Evolutionary conservation across 2,113 vertebrate species (phyloP), one percentile per base, ranked within the genome.

Genomic region (Ctenomys sociabilis): DNA sequence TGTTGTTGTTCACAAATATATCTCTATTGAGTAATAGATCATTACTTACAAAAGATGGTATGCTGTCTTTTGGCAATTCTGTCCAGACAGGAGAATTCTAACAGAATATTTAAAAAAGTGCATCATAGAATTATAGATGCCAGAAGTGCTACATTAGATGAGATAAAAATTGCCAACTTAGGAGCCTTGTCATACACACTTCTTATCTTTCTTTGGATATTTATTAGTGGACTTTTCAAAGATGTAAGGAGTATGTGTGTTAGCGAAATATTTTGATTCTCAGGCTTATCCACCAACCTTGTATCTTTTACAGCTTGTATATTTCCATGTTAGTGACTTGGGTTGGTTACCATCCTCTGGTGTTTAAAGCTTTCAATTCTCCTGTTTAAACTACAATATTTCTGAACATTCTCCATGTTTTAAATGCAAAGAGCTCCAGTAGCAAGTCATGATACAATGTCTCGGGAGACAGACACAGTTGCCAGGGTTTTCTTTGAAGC

Each of bases 301-400:
- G 28, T 45, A 12, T 64, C 28, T 89, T 9, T 57, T 59, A 57
- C 49, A 81, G 72, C 11, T 75, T 49, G 63, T 77, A 3, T 86
- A 86, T 85, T 94, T 82, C 66, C 66, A 37, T 19, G 8, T 61
- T 81, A 45, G 14, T 77, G 28, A 45, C 52, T 91, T 78, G 82
- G 78, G 52, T 86, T 93, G 30, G 78, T 86, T 94, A 45, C 32
- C 54, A 28, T 68, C 68, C 54, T 63, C 72, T 78, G 82, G 57
- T 87, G n/a, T 93, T 97, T 96, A 92, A 95, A 93, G 84, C 49
- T 93, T 97, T 96, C 92, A 94, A 77, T 59, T 97, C 92, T 93
- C 88, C 61, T 35, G 75, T 82, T 96, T 63, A 95, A 96, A 85
- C 68, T 45, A 45, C 96, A 87, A 96, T 94, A 63, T 93, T 85